These are phyloP conservation scores for Heliconius cydno DNA, from an alignment of 2,888 invertebrate species.

Conservation along the genomic window DNA sequence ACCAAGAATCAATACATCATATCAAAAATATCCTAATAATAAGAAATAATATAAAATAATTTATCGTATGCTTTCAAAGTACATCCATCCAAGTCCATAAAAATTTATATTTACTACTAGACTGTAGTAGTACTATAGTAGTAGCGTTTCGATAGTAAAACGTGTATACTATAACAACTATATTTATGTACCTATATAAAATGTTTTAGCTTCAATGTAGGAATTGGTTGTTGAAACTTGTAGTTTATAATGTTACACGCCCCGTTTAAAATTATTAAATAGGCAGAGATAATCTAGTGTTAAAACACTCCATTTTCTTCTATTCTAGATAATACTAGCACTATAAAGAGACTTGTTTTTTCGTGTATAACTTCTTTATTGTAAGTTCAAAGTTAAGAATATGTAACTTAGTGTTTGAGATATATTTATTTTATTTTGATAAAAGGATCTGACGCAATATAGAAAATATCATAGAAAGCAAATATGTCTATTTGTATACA, in stretches of 20 bases:
- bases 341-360: too few relatives aligned
- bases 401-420: too few relatives aligned
- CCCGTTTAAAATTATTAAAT: not conserved
- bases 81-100: not conserved
- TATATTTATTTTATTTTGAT: too few relatives aligned
- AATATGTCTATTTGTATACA: too few relatives aligned
- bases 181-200: not conserved
- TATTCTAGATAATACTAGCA: not conserved
- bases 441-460: too few relatives aligned
- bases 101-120: conserved; percentile 17
- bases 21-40: not conserved
- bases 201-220: not conserved
- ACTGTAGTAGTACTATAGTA: not conserved
- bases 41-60: not conserved
- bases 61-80: conserved; percentile 1
- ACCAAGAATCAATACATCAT: not conserved
- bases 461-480: too few relatives aligned
- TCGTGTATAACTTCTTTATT: too few relatives aligned
- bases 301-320: not conserved
- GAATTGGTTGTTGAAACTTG: not conserved
- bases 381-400: too few relatives aligned
- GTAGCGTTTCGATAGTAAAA: conserved; percentile 23
- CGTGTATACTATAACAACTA: not conserved
- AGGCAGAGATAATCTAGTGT: not conserved
- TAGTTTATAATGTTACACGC: not conserved